Evolutionary conservation across 2,113 vertebrate species (phyloP).

Genomic region (Alectura lathami): DNA sequence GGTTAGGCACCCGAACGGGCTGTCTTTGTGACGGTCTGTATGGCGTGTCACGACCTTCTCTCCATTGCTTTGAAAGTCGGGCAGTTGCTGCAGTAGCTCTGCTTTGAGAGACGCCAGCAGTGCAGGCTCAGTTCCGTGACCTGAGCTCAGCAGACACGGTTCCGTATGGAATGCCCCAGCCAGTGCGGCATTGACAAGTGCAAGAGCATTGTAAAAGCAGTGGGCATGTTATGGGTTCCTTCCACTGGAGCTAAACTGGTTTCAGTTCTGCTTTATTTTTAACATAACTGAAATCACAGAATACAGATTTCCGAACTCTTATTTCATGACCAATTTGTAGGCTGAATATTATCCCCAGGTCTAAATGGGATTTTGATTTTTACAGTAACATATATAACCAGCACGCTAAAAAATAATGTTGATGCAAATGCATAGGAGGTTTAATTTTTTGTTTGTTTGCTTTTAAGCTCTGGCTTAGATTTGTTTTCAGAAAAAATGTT

Average conservation of each 20-base stretch:
- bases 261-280: background rate
- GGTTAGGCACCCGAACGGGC: background rate
- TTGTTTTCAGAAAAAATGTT: background rate
- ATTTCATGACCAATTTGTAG: background rate
- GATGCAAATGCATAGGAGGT: background rate
- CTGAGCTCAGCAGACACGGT: background rate
- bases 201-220: background rate
- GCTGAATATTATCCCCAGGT: background rate
- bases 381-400: background rate
- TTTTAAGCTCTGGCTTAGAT: background rate
- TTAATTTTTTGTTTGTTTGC: background rate
- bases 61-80: background rate
- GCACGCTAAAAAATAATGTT: background rate
- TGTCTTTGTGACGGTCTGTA: background rate
- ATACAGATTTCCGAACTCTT: background rate
- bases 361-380: background rate
- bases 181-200: background rate
- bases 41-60: slow-evolving; percentile 9
- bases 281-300: background rate
- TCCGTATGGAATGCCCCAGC: background rate
- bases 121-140: background rate
- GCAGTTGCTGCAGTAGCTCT: background rate
- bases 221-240: background rate
- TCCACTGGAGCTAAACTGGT: background rate
- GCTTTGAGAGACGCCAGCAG: background rate